Conservation (phyloP, 2,113 vertebrate genomes). For the Struthio camelus region DNA sequence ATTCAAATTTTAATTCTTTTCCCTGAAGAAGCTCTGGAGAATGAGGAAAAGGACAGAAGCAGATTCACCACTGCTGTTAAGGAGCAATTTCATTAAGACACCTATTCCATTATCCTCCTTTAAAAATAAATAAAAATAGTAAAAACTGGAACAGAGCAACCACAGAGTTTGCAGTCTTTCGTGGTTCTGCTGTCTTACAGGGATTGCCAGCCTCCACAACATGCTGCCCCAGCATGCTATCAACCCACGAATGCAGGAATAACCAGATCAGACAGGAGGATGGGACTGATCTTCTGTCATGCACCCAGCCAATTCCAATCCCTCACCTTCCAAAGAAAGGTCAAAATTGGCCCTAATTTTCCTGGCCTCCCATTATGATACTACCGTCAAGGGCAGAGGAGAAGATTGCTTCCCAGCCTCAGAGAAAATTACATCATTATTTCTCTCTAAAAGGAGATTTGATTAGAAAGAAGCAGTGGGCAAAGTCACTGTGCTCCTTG, state of each 20-base stretch:
- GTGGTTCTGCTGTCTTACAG: background rate
- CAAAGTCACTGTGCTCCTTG: background rate
- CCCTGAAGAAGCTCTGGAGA: background rate
- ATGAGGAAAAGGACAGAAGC: background rate
- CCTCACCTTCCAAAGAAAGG: background rate
- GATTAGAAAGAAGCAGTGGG: background rate
- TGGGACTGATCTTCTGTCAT: no score
- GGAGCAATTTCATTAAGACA: background rate
- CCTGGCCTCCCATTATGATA: background rate
- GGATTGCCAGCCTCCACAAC: background rate
- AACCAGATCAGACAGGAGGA: rapidly evolving
- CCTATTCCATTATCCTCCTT: background rate
- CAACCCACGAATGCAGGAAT: rapidly evolving
- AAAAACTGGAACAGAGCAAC: background rate
- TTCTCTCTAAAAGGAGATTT: background rate
- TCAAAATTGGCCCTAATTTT: background rate
- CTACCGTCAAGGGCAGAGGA: background rate
- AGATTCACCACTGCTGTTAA: background rate
- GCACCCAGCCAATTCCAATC: background rate
- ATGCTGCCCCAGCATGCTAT: rapidly evolving
- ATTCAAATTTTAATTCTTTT: background rate
- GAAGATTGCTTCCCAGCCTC: background rate
- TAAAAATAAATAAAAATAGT: background rate
- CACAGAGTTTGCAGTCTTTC: background rate
- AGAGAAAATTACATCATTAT: background rate